Conservation (phyloP, 2,797 vertebrate genomes). For the Bovichtus variegatus region DNA sequence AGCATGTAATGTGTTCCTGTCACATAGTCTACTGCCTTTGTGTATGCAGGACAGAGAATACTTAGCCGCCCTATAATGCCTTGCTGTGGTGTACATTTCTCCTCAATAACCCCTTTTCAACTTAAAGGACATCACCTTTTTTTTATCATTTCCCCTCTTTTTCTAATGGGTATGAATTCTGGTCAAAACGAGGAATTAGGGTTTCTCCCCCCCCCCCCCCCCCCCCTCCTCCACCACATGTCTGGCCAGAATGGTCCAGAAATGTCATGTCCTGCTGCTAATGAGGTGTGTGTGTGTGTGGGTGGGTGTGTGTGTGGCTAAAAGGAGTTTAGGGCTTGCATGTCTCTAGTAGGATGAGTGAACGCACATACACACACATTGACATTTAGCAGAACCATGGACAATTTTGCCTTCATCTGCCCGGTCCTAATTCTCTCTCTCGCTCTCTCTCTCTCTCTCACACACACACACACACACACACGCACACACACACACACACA, state of each 20-base stretch:
- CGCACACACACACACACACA: slow-evolving; percentile 8
- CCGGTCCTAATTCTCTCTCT: slow-evolving; percentile 19
- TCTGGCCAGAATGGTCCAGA: slow-evolving; percentile 86
- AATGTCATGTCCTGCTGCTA: slow-evolving; percentile 91
- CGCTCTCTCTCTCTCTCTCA: background rate
- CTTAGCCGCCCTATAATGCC: background rate
- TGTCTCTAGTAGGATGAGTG: slow-evolving; percentile 30
- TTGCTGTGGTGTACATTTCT: background rate
- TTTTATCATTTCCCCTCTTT: background rate
- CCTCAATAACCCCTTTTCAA: background rate
- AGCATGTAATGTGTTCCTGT: background rate
- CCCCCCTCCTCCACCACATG: slow-evolving; percentile 68
- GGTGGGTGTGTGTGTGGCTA: background rate
- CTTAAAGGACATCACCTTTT: background rate
- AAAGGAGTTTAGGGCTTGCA: slow-evolving; percentile 59
- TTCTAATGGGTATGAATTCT: slow-evolving; percentile 38
- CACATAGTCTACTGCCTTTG: no score
- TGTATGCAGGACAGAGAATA: background rate
- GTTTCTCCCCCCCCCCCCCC: slow-evolving; percentile 74
- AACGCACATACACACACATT: slow-evolving; percentile 48
- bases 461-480: slow-evolving; percentile 8
- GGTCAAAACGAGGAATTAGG: slow-evolving; percentile 62
- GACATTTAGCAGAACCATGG: slow-evolving; percentile 80
- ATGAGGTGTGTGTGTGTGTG: slow-evolving; percentile 79
- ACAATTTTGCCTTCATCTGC: slow-evolving; percentile 72